Base-by-base conservation (phyloP, 2,113 vertebrate genomes). In the Rhizomys pruinosus region DNA sequence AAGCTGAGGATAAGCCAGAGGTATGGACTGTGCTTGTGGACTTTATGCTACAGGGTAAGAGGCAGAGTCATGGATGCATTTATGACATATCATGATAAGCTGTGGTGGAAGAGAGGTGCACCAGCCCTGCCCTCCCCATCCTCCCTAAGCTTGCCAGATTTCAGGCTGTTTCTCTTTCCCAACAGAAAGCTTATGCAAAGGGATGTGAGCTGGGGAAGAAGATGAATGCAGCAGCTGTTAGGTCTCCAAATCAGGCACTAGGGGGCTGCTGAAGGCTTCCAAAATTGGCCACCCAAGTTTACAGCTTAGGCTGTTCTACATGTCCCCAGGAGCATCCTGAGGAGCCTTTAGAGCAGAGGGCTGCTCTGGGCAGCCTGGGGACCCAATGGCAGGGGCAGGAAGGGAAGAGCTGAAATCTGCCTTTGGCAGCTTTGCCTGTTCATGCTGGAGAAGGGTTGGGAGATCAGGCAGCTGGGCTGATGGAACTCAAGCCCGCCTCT, bases 1-100 rank as follows among this genome's bases (percentile, higher is more conserved):
- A 84, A 77, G 32, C 55, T 19, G 27, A 72, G 42, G 47, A 23
- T 37, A 15, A 63, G 55, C 25, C 15, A 32, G 32, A 64, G 29
- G n/a, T 0, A 0, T 1, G 4, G 42, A 19, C 29, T 77, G 6
- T 76, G 23, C 23, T n/a, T 6, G 0, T 2, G 1, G 80, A 19
- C 34, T 34, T 68, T 61, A 17, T 11, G 25, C 32, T 34, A 25
- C 29, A n/a, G 84, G 10, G 12, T 6, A 10, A 25, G 71, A 81
- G 25, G 52, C 52, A 17, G 73, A 92, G 82, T 44, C 66, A 69
- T 23, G 22, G 42, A 34, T 7, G 3, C 42, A 2, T 23, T 42
- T 68, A 3, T 2, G 17, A 29, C 19, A 47, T 13, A 25, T 27
- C 23, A 39, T 37, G 37, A 9, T 57, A 17, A 84, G 71, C 32